Evolutionary conservation across 2,797 vertebrate species (phyloP).

Genomic region (Enteromius treurensis): DNA sequence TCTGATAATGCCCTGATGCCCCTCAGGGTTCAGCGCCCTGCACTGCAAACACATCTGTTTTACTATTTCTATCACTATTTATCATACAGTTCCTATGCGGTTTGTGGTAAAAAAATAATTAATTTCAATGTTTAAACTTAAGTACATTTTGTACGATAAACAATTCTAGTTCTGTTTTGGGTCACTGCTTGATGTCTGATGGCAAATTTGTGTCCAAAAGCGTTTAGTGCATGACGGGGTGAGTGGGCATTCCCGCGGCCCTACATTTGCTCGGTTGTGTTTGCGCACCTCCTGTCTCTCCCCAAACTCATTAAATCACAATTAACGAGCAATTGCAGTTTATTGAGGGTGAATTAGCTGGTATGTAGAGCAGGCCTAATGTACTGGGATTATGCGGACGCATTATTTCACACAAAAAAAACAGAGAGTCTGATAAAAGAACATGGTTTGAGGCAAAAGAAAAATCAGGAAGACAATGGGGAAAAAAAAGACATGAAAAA

Average conservation of each 20-base stretch:
- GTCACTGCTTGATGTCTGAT: background rate
- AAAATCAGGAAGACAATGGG: constrained; percentile 27
- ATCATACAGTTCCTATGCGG: background rate
- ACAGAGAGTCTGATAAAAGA: constrained; percentile 1
- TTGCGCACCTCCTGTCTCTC: constrained; percentile 61
- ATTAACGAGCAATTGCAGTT: constrained; percentile 77
- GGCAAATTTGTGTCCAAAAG: constrained; percentile 14
- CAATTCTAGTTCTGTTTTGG: background rate
- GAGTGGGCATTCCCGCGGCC: constrained; percentile 15
- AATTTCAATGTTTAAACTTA: background rate
- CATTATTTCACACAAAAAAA: constrained; percentile 42
- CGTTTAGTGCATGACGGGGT: background rate
- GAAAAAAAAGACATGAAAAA: background rate
- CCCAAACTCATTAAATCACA: constrained; percentile 75
- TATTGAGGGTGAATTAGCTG: constrained; percentile 77
- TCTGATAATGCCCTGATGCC: background rate
- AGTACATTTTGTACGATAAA: background rate
- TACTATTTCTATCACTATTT: background rate
- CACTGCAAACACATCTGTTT: constrained; percentile 19
- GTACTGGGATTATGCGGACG: constrained; percentile 64
- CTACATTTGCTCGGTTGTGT: constrained; percentile 33
- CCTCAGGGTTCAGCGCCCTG: background rate
- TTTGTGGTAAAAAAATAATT: background rate
- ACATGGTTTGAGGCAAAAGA: constrained; percentile 48
- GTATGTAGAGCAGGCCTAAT: constrained; percentile 71